Evolutionary conservation across 1,140 invertebrate species (phyloP), one percentile per base, ranked within the genome.

Genomic region (Eumaeus atala): DNA sequence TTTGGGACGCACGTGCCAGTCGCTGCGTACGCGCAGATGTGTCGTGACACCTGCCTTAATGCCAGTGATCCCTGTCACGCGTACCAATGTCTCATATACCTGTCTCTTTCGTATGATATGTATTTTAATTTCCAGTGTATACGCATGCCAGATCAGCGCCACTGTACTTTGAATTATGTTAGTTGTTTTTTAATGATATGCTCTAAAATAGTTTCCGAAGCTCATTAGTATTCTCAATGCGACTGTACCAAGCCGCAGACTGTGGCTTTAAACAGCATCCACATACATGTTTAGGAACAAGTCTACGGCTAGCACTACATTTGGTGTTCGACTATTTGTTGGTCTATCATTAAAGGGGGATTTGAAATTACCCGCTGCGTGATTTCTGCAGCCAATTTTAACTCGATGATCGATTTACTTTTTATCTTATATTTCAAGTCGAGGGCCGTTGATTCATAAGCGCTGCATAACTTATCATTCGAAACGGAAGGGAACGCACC

Each of bases 21-120:
- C 69, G 76, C 64, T 76, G 72, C 70, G 72, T 66, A 71, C 64
- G 72, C 80, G 83, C 83, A 86, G 83, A 86, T 86, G 83, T 83
- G 66, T 69, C 67, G 64, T 55, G 71, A 81, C 83, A 83, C 83
- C 83, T 86, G 80, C 74, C 75, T 66, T 69, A 61, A 77, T 66
- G 54, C 58, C 54, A 60, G 28, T 18, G 51, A 51, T 82, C 82
- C 65, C 72, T 64, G 60, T 86, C 71, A 56, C 57, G 66, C 74
- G 18, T 51, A 55, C 33, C 21, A 21, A 54, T 61, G 0, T 53
- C 55, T 57, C 36, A 58, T 77, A 76, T 68, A 18, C 51, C 47
- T 34, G 48, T 81, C 77, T 63, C 64, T 64, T 59, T 82, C 66
- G 34, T 54, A 64, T 66, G 65, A 67, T 67, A 61, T 66, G 61